Evolutionary conservation across 2,888 invertebrate genomes (phyloP).

Genomic region (Hydrotaea diabolus): DNA sequence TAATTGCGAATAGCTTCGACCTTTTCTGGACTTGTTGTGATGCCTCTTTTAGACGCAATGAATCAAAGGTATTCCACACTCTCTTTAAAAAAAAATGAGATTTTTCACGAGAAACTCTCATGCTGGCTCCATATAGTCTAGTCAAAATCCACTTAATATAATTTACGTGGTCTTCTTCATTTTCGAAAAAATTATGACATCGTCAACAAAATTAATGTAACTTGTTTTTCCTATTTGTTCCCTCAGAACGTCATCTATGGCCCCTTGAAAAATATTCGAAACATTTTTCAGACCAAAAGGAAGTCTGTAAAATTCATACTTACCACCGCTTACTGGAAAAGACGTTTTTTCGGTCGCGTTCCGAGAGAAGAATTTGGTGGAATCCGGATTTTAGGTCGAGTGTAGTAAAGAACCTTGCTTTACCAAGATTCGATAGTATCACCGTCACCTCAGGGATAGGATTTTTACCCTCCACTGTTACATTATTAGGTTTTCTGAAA

Average conservation of each 20-base stretch:
- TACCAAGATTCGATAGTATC: background rate
- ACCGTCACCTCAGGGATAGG: background rate
- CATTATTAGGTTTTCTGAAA: background rate
- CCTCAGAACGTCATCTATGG: background rate
- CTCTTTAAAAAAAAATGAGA: background rate
- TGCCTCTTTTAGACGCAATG: too few relatives aligned
- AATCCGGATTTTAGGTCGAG: conserved; percentile 16
- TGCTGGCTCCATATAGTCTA: too few relatives aligned
- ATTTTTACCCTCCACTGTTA: background rate
- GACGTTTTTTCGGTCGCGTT: too few relatives aligned
- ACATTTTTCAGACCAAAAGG: conserved; percentile 53
- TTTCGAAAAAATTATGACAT: too few relatives aligned
- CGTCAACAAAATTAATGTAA: background rate
- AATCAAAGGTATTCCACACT: too few relatives aligned
- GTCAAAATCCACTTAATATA: too few relatives aligned
- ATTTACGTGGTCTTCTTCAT: too few relatives aligned
- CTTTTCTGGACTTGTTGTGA: too few relatives aligned
- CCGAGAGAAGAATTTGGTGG: conserved; percentile 13
- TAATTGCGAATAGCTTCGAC: too few relatives aligned
- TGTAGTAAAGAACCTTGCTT: background rate
- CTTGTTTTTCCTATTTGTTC: conserved; percentile 51
- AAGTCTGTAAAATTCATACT: conserved; percentile 64
- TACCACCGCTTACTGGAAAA: conserved; percentile 42
- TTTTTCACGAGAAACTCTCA: too few relatives aligned
- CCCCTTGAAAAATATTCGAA: background rate